These are phyloP conservation scores for Drosophila takahashii DNA, from an alignment of 1,140 invertebrate genomes.

Conservation along the genomic window DNA sequence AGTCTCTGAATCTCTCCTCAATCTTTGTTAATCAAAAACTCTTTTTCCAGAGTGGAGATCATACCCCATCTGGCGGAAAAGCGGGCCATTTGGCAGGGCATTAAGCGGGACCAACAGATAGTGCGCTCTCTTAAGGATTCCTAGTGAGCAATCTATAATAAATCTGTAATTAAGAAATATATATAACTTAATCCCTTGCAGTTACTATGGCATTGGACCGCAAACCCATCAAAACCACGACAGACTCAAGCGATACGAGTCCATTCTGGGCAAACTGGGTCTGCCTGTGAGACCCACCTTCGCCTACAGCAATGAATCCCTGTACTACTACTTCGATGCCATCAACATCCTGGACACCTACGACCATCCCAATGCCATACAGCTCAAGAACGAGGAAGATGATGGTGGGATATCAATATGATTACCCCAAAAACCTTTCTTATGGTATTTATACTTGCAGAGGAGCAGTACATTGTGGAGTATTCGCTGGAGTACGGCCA, in stretches of 20 bases:
- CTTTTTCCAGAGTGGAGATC: slow-evolving; percentile 91
- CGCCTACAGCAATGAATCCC: slow-evolving; percentile 68
- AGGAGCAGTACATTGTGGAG: slow-evolving; percentile 98
- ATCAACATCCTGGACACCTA: slow-evolving; percentile 63
- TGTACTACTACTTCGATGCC: slow-evolving; percentile 78
- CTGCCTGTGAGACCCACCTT: slow-evolving; percentile 55
- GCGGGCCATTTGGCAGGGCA: slow-evolving; percentile 91
- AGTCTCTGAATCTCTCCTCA: neutral
- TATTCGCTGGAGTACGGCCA: slow-evolving; percentile 99
- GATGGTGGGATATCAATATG: slow-evolving; percentile 46
- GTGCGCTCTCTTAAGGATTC: slow-evolving; percentile 65
- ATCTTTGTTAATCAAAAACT: neutral
- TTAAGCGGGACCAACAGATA: slow-evolving; percentile 63
- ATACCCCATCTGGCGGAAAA: slow-evolving; percentile 93
- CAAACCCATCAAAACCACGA: slow-evolving; percentile 72
- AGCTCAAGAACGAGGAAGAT: slow-evolving; percentile 60
- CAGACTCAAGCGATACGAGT: slow-evolving; percentile 60
- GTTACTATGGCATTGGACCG: slow-evolving; percentile 72
- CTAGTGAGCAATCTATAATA: slow-evolving; percentile 57
- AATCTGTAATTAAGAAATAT: neutral
- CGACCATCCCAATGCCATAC: slow-evolving; percentile 64
- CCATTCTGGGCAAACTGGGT: slow-evolving; percentile 55
- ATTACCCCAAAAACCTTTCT: neutral
- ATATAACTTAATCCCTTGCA: slow-evolving; percentile 6
- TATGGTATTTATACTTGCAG: slow-evolving; percentile 85